Conservation (phyloP, 2,888 invertebrate species). For the Panorpa germanica region DNA sequence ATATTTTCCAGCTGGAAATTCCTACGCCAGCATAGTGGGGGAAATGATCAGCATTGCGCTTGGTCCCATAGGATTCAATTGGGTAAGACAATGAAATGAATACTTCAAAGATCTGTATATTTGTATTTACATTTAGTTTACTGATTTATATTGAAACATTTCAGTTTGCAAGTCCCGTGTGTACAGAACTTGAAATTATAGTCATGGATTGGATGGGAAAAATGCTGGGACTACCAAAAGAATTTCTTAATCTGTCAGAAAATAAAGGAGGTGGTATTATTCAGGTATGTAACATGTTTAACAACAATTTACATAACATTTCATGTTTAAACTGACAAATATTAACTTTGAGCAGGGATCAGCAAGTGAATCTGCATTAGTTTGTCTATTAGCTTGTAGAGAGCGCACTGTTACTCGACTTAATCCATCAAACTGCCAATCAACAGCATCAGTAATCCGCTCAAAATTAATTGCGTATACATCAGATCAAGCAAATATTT, state of each 20-base stretch:
- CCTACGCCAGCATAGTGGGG: slow-evolving; percentile 57
- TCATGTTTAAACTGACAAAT: no score
- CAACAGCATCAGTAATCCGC: not conserved
- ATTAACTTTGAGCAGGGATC: no score
- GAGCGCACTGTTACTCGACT: not conserved
- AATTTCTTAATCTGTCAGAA: slow-evolving; percentile 49
- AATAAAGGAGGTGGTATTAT: slow-evolving; percentile 61
- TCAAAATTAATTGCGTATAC: slow-evolving; percentile 7
- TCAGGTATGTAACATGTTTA: slow-evolving; percentile 37
- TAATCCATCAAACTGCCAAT: not conserved
- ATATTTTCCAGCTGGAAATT: slow-evolving; percentile 60
- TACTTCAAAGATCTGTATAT: not conserved
- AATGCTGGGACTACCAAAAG: slow-evolving; percentile 52
- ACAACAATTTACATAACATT: no score
- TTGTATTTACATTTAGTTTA: not conserved
- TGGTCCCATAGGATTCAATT: slow-evolving; percentile 61
- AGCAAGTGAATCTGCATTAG: slow-evolving; percentile 9
- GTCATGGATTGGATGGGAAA: slow-evolving; percentile 79
- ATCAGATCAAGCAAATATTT: slow-evolving; percentile 8
- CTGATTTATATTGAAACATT: no score
- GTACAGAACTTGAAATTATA: slow-evolving; percentile 68
- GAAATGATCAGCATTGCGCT: slow-evolving; percentile 63
- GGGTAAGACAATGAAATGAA: slow-evolving; percentile 35
- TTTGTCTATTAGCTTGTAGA: slow-evolving; percentile 9
- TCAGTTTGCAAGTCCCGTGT: slow-evolving; percentile 55